Base-by-base conservation (phyloP, 2,797 vertebrate genomes). In the Phoebastria nigripes region DNA sequence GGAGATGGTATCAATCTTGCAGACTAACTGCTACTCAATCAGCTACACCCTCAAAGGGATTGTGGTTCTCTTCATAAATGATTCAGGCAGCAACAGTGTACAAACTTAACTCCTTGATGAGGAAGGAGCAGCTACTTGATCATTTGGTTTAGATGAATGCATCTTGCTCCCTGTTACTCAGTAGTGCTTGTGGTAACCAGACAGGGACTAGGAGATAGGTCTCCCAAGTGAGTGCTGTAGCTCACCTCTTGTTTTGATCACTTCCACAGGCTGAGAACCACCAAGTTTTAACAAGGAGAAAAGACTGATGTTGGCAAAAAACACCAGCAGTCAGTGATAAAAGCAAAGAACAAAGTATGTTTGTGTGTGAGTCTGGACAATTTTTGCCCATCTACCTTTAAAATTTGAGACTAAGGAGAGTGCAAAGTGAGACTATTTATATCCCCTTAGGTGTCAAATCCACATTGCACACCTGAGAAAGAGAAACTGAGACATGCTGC, bases 1-100 rank as follows among this genome's bases (percentile, higher is more conserved):
- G 31, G 89, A 92, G 93, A 90, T 37, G 11, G 17, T 78, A 71
- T 84, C 67, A 95, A 22, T 87, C 82, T 73, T 80, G 54, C 56
- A 76, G 80, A 92, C 89, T 92, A 71, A 96, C 56, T 70, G 58
- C 25, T 82, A 35, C 49, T 87, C n/a, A 69, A 93, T 96, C 92
- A 94, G 76, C 69, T 94, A 49, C 83, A 41, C 70, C 63, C 74
- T 79, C 54, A 87, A 90, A 52, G 71, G 65, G 14, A 49, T 54
- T 67, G 35, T 74, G n/a, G 47, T 82, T 93, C 77, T 89, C 71
- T 80, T 94, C 90, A 94, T 94, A 97, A 97, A 89, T 89, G 47
- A 94, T 94, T 97, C 92, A 92, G 62, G 37, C 56, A 95, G 85
- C 56, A 88, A 70, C 82, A 84, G 58, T 56, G 46, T 54, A 76